Conservation (phyloP, 1,140 invertebrate species). For the Caligus rogercresseyi region DNA sequence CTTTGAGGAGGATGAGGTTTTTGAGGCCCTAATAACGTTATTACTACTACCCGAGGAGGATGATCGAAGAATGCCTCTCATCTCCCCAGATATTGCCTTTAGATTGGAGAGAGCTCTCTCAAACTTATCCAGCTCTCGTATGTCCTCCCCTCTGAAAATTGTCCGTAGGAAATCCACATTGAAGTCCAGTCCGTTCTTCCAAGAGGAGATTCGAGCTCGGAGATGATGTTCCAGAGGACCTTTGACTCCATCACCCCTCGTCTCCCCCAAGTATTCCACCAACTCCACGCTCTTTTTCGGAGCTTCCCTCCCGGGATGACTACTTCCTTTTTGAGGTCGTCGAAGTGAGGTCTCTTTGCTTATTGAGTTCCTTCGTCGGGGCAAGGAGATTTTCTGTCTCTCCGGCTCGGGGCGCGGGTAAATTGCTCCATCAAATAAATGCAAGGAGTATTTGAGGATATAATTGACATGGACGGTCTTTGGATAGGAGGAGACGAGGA, state of each 20-base stretch:
- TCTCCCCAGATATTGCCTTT: not conserved
- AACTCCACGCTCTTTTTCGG: not conserved
- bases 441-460: not conserved
- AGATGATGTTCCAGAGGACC: not conserved
- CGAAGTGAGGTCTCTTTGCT: not conserved
- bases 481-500: constrained; percentile 8
- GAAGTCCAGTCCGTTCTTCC: not conserved
- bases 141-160: not conserved
- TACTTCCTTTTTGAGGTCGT: not conserved
- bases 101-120: not conserved
- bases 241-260: not conserved
- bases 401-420: not conserved
- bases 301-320: not conserved
- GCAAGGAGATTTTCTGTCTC: not conserved
- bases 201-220: not conserved
- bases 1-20: too few relatives aligned
- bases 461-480: not conserved
- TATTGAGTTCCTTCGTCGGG: not conserved
- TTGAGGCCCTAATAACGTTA: too few relatives aligned
- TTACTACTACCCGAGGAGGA: too few relatives aligned
- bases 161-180: not conserved
- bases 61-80: not conserved
- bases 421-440: not conserved
- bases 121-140: not conserved
- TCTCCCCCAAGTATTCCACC: not conserved